phyloP scores from a whole-genome alignment of 2,113 vertebrate genomes.

The rat (Rattus norvegicus) region GRCr8 NC_086020.1:52448001-52448500 shows the following conservation, averaged over 20 bases:
- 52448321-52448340: not conserved
- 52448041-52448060: not conserved
- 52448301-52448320: not conserved
- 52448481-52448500: not conserved
- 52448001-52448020: not conserved
- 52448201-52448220: too few relatives aligned
- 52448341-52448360: not conserved
- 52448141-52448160: too few relatives aligned
- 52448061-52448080: not conserved
- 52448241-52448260: not conserved
- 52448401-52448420: not conserved
- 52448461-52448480: not conserved
- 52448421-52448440: not conserved
- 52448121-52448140: not conserved
- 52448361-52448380: not conserved
- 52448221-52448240: too few relatives aligned
- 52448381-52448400: not conserved
- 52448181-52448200: too few relatives aligned
- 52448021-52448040: slow-evolving; percentile 25
- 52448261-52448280: not conserved
- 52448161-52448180: too few relatives aligned
- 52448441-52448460: not conserved
- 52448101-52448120: not conserved
- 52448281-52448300: not conserved
- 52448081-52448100: not conserved